Evolutionary conservation across 2,113 vertebrate species (phyloP), one percentile per base, ranked within the genome.

Genomic region (Sisor rabdophorus): DNA sequence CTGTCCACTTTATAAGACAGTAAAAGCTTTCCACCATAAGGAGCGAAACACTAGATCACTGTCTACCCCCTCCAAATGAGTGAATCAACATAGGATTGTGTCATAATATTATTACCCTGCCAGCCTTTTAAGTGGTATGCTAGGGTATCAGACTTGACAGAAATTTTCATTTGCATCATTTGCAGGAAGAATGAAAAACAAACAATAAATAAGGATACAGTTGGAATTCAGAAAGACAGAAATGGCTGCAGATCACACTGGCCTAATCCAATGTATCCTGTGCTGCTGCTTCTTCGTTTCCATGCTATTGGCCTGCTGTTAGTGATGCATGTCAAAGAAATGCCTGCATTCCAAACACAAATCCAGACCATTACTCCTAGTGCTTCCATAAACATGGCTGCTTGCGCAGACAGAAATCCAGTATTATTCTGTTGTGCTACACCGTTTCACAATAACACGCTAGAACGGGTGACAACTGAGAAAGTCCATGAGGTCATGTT

Each of bases 331-430:
- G 64, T 56, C 71, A 59, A 67, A 75, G 32, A 54, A 44, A 59
- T 47, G 76, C 65, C 76, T 81, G 64, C 71, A 79, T 77, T 73
- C 68, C 70, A 69, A 76, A 70, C 71, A 71, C 30, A 81, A 71
- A 73, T 64, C 71, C 50, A 65, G 50, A 20, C 40, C 76, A 76
- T 71, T 78, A 72, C 76, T 76, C 58, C 65, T 77, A 77, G 68
- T 63, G 65, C 73, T 59, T 50, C 28, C 79, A 75, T 79, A 79
- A 69, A 81, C 74, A 81, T 19, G 70, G 76, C 26, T 16, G 30
- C 61, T 59, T 22, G 52, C 70, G 71, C 71, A 32, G 52, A 81
- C 65, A 60, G 76, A 71, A 83, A 80, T 85, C 74, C 75, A 63
- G 50, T 44, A 69, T 65, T 60, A 50, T 77, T 80, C 79, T 67